These are phyloP conservation scores for Ichneumoninae sp. DNA, from an alignment of 2,888 invertebrate species.

Conservation along the genomic window DNA sequence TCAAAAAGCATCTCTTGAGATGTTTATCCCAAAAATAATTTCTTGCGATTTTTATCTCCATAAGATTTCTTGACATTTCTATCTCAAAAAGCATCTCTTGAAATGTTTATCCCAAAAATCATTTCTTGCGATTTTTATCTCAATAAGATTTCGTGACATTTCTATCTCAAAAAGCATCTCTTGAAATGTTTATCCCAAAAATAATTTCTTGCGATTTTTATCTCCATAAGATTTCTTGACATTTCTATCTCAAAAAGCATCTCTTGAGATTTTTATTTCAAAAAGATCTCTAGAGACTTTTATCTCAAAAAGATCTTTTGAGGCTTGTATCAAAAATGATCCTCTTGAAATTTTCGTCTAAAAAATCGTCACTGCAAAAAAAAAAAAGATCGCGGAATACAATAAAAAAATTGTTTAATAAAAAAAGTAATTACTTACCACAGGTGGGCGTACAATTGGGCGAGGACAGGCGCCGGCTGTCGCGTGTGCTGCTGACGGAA, in stretches of 20 bases:
- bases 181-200: neutral
- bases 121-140: too few relatives aligned
- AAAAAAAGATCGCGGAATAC: neutral
- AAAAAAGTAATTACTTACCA: conserved; percentile 9
- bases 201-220: too few relatives aligned
- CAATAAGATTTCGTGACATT: too few relatives aligned
- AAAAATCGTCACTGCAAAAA: too few relatives aligned
- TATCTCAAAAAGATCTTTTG: neutral
- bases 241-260: too few relatives aligned
- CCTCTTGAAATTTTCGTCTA: too few relatives aligned
- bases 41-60: neutral
- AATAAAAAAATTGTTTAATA: neutral
- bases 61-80: too few relatives aligned
- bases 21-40: neutral
- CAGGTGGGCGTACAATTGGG: conserved; percentile 93
- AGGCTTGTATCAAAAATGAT: too few relatives aligned
- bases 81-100: neutral
- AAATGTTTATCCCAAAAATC: neutral
- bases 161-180: neutral
- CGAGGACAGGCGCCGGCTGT: conserved; percentile 92
- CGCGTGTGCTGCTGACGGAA: conserved; percentile 93
- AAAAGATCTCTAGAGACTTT: neutral
- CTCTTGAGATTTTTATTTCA: neutral
- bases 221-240: too few relatives aligned
- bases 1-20: neutral